phyloP scores from a whole-genome alignment of 2,113 vertebrate genomes.

The Zootoca vivipara region DNA sequence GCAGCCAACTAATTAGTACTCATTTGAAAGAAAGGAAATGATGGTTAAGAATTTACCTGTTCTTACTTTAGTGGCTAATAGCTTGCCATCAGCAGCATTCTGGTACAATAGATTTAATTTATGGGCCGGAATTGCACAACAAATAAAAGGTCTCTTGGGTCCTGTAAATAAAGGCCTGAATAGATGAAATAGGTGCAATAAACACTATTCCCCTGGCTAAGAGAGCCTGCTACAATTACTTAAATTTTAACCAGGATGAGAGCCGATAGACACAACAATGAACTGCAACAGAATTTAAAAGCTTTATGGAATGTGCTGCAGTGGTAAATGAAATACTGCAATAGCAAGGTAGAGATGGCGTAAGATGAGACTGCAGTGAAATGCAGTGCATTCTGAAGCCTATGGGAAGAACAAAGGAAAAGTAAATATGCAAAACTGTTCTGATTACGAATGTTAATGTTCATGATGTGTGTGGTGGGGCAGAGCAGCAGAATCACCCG shows the following conservation, averaged over 20 bases:
- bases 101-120: neutral
- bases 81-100: neutral
- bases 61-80: neutral
- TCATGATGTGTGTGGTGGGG: neutral
- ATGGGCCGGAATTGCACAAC: neutral
- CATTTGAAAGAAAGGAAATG: neutral
- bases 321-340: neutral
- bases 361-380: neutral
- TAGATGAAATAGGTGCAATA: neutral
- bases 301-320: neutral
- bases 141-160: neutral
- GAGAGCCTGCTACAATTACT: neutral
- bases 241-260: neutral
- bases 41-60: conserved; percentile 1
- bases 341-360: neutral
- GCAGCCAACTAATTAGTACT: neutral
- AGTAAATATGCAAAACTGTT: neutral
- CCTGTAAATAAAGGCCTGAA: neutral
- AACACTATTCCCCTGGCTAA: neutral
- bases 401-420: neutral
- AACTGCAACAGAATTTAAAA: neutral
- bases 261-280: neutral
- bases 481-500: too few species aligned
- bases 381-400: too few species aligned
- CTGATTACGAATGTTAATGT: neutral